A percentile compares a stretch with the other conserved stretches of the same genome.
phyloP scores from a whole-genome alignment of 2,113 vertebrate species.

The Phaethornis superciliosus region DNA sequence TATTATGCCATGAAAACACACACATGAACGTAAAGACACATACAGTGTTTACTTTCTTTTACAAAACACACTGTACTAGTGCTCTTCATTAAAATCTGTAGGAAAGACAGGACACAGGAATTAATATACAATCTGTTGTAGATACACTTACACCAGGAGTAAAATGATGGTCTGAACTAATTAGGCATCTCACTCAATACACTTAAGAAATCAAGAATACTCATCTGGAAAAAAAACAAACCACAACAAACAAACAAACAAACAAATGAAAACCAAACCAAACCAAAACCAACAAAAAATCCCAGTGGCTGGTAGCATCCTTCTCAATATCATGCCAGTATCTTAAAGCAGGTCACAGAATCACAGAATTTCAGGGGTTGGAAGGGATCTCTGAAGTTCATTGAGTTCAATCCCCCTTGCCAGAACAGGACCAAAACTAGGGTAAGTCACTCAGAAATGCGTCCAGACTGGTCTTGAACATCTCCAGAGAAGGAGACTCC shows the following conservation, averaged over 20 bases:
- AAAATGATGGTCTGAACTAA: not conserved
- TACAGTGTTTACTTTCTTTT: not conserved
- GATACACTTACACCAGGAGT: not conserved
- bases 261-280: too few species aligned
- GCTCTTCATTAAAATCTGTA: not conserved
- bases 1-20: not conserved
- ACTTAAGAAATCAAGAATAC: not conserved
- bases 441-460: too few species aligned
- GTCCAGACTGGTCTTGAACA: too few species aligned
- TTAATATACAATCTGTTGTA: not conserved
- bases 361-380: too few species aligned
- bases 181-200: not conserved
- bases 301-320: fast-evolving
- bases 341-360: not conserved
- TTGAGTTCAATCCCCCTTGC: too few species aligned
- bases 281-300: not conserved
- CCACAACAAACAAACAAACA: too few species aligned
- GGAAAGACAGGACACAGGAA: not conserved
- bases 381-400: too few species aligned
- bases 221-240: not conserved
- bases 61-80: not conserved
- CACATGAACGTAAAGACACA: not conserved
- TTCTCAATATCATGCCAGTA: not conserved
- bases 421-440: too few species aligned
- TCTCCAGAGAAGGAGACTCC: too few species aligned